A percentile compares a stretch with the other conserved stretches of the same genome.
Conservation (phyloP, 1,140 invertebrate species). For the Maniola jurtina region DNA sequence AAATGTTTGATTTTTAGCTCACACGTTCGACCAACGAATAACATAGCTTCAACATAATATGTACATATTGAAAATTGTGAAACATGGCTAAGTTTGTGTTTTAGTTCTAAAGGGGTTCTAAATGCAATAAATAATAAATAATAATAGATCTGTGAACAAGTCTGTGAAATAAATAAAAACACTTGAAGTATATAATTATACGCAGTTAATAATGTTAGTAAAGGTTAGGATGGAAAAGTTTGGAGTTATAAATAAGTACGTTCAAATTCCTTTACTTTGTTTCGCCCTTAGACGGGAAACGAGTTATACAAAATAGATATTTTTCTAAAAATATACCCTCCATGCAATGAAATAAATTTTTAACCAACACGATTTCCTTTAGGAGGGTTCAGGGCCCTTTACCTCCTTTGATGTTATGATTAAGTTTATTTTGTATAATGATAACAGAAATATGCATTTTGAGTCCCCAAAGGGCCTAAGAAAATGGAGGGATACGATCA, state of each 20-base stretch:
- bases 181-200: no score
- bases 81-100: no score
- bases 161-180: no score
- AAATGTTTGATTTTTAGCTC: constrained; percentile 6
- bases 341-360: constrained; percentile 38
- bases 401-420: constrained; percentile 50
- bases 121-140: no score
- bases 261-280: no score
- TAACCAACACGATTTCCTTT: constrained; percentile 48
- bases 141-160: no score
- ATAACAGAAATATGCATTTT: constrained; percentile 53
- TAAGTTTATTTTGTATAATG: constrained; percentile 49
- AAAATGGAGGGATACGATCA: constrained; percentile 26
- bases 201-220: no score
- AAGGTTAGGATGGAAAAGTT: no score
- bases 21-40: neutral
- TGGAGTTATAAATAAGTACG: no score
- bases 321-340: neutral
- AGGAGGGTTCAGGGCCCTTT: constrained; percentile 25
- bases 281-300: neutral
- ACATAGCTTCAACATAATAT: neutral
- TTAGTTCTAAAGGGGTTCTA: no score
- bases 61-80: neutral
- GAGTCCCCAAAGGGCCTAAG: constrained; percentile 15
- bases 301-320: neutral